Base-by-base conservation (phyloP, 2,113 vertebrate species). In the Dicentrarchus labrax region DNA sequence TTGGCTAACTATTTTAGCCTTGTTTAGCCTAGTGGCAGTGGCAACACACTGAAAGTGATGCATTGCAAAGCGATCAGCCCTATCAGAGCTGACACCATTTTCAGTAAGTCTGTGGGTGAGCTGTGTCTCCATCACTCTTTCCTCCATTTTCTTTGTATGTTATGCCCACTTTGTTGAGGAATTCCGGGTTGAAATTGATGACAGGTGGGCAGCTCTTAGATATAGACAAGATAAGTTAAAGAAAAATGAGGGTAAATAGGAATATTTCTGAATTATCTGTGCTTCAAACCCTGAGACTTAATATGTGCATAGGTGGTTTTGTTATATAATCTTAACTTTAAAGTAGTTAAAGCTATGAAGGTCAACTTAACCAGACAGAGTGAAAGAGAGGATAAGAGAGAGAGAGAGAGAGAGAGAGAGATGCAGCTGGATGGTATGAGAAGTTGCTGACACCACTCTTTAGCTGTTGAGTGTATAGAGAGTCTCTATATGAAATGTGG, bases 401-500 rank as follows among this genome's bases (percentile, higher is more conserved):
- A 3, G 54, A 76, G 53, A 43, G 54, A 45, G 54, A 73, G 38
- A 3, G 54, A 76, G 53, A 66, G 15, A 71, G 17, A 30, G 38
- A 70, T 71, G 64, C 71, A 76, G 51, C 24, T 51, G 65, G 82
- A 86, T 51, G 78, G 65, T 48, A 64, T 69, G 75, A 82, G 70
- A 74, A 78, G 70, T 69, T 90, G 91, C 92, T 92, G 90, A 92
- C 83, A 83, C 70, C 21, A 70, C 78, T 79, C 50, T 89, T 86
- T 78, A 62, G 64, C 64, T 80, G 72, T 17, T 51, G 65, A 88
- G 76, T 61, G 54, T 86, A 86, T 86, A 86, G 80, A 80, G 60
- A 83, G 65, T 19, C 70, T 88, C 89, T 87, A 86, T 90, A 88
- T 92, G 86, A 86, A 85, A 71, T 89, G 90, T 93, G 92, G 92